Evolutionary conservation across 1,140 invertebrate genomes (phyloP), one percentile per base, ranked within the genome.

Genomic region (Thalassaphorura encarpata): DNA sequence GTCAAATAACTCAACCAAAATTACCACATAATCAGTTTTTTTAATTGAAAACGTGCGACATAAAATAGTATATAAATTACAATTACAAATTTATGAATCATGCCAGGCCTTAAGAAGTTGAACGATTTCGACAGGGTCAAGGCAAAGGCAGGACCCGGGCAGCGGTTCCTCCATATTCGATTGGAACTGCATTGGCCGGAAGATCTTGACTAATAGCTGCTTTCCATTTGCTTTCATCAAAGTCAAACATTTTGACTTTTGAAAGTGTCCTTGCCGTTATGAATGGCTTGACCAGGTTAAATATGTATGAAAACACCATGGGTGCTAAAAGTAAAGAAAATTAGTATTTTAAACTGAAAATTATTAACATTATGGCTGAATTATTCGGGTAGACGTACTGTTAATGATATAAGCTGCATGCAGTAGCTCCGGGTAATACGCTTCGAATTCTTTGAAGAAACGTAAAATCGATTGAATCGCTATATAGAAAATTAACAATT

Each of bases 231-330:
- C 11, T 6, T 24, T 24, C n/a, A 26, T 52, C 31, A 23, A 4
- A 24, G 24, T 46, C 42, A 42, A 58, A 58, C 6, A 58, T 23
- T 13, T 48, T 28, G 8, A 58, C 50, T 58, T 58, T 58, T 2
- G 41, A 31, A 1, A 58, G 36, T 1, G 56, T 58, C 19, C 29
- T 28, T 21, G 40, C 23, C 2, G 50, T 21, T 23, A 58, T 40
- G 2, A 58, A 24, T 16, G 56, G 56, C 27, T 58, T 58, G 2
- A 58, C 56, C 2, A 58, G 41, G 26, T 58, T 58, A 24, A 47
- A 48, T 53, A 58, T 53, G 50, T 50, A 26, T 6, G 39, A 58
- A 21, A 54, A 54, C 3, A 36, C 27, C 27, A 49, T 31, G 8
- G 24, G 45, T 33, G 26, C 26, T 47, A 18, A 46, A 55, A 55